Conservation (phyloP, 2,113 vertebrate species). For the Brachirus orientalis region DNA sequence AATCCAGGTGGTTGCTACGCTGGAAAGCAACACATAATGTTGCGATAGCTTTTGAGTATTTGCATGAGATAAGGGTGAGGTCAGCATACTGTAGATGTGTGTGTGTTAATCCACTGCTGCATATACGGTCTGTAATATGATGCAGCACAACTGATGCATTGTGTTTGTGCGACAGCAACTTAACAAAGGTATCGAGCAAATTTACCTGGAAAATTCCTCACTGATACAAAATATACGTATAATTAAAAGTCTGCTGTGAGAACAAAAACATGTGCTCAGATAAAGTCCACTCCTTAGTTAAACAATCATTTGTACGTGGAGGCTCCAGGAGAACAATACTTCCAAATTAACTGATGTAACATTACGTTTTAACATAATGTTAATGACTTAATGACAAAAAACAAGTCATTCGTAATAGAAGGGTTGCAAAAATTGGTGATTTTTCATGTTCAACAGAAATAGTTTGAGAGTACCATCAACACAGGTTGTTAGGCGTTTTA, state of each 20-base stretch:
- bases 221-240: neutral
- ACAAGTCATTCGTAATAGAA: too few relatives aligned
- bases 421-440: too few relatives aligned
- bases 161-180: neutral
- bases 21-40: slow-evolving; percentile 43
- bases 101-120: neutral
- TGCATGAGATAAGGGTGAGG: slow-evolving; percentile 62
- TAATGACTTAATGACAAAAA: too few relatives aligned
- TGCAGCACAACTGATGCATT: neutral
- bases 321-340: neutral
- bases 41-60: slow-evolving; percentile 41
- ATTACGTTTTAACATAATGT: neutral
- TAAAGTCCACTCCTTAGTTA: slow-evolving; percentile 8
- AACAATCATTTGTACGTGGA: neutral
- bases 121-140: neutral
- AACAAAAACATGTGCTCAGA: neutral
- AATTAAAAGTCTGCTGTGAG: neutral
- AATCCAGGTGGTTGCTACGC: neutral
- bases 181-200: neutral
- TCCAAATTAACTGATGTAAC: neutral
- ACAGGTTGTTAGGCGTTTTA: too few relatives aligned
- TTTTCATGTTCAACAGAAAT: too few relatives aligned
- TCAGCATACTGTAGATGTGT: neutral
- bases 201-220: slow-evolving; percentile 2
- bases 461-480: too few relatives aligned